A percentile compares a stretch with the other conserved stretches of the same genome.
Conservation (phyloP, 2,888 invertebrate species). For the Drosophila nr. medialis region DNA sequence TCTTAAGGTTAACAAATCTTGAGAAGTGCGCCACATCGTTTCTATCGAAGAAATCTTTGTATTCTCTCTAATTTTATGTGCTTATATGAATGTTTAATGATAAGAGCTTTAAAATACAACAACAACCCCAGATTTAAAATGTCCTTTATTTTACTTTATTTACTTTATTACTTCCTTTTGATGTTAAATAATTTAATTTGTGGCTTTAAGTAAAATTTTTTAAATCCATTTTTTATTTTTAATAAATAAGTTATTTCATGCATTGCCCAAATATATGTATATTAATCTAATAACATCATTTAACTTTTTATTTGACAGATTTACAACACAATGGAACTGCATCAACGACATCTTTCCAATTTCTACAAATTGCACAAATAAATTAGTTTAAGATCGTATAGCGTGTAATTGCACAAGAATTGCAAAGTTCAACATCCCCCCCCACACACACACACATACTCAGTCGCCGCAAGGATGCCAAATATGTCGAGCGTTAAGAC, state of each 20-base stretch:
- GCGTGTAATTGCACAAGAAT: conserved; percentile 10
- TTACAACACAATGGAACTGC: conserved; percentile 78
- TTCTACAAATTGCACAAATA: conserved; percentile 80
- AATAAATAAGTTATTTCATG: neutral
- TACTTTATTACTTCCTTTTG: no score
- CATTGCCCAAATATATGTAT: neutral
- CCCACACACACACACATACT: conserved; percentile 4
- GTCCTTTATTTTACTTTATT: no score
- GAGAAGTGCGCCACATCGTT: neutral
- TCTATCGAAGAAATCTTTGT: neutral
- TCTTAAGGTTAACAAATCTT: neutral
- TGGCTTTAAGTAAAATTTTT: no score
- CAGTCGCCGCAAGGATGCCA: conserved; percentile 38
- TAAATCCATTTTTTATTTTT: no score
- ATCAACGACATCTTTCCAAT: conserved; percentile 82
- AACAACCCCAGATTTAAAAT: neutral
- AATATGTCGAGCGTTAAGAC: conserved; percentile 67
- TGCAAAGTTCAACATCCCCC: conserved; percentile 4
- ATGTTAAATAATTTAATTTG: no score
- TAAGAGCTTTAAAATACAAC: no score
- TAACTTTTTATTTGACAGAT: conserved; percentile 42
- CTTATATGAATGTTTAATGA: no score
- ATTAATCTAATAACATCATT: neutral
- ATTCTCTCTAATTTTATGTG: neutral
- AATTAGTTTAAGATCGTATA: conserved; percentile 36